phyloP scores from a whole-genome alignment of 2,113 vertebrate genomes.

The Colistium nudipinnis region DNA sequence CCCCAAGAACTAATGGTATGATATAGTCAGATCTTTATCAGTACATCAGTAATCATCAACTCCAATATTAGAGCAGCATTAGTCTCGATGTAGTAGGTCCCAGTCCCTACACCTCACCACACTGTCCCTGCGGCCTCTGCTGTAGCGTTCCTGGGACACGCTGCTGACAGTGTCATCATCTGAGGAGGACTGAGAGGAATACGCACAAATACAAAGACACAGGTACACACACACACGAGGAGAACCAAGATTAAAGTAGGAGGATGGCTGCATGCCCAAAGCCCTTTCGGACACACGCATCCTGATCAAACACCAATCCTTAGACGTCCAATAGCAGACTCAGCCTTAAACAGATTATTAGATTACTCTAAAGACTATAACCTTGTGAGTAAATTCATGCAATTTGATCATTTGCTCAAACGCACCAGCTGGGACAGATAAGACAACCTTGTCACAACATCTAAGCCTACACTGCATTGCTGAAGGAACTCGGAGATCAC shows the following conservation, averaged over 20 bases:
- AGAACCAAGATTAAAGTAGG: slow-evolving; percentile 19
- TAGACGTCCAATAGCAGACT: slow-evolving; percentile 5
- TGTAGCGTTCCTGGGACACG: slow-evolving; percentile 81
- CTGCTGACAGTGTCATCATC: slow-evolving; percentile 85
- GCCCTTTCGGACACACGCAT: slow-evolving; percentile 6
- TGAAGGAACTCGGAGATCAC: slow-evolving; percentile 11
- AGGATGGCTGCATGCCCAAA: slow-evolving; percentile 34
- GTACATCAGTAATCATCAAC: too few relatives aligned
- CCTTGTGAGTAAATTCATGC: slow-evolving; percentile 31
- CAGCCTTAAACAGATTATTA: slow-evolving; percentile 20
- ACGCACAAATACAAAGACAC: slow-evolving; percentile 29
- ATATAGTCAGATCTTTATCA: too few relatives aligned
- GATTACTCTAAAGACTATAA: slow-evolving; percentile 20
- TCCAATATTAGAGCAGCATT: background rate
- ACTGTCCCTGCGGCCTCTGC: slow-evolving; percentile 83
- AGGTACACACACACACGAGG: slow-evolving; percentile 22
- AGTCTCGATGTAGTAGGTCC: background rate
- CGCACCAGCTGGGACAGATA: background rate
- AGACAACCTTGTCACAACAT: slow-evolving; percentile 2
- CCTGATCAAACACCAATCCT: slow-evolving; percentile 16
- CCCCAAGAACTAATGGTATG: too few relatives aligned
- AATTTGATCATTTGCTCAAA: slow-evolving; percentile 17
- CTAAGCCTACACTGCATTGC: slow-evolving; percentile 7
- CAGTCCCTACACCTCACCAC: slow-evolving; percentile 83
- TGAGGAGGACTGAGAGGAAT: slow-evolving; percentile 81